Conservation (phyloP, 2,797 vertebrate species). For the Micrastur ruficollis region DNA sequence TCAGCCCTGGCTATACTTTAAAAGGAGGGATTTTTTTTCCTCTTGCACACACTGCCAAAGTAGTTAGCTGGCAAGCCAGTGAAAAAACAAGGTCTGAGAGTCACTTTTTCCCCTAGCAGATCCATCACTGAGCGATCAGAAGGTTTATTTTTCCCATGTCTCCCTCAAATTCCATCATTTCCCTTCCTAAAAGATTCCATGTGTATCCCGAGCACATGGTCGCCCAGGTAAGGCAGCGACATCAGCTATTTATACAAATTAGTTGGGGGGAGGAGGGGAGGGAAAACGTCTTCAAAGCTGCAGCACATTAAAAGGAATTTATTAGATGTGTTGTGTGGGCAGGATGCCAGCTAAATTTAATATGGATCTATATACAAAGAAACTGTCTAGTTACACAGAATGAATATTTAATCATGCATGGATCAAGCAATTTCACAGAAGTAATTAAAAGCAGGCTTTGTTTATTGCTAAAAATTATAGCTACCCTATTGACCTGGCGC, state of each 20-base stretch:
- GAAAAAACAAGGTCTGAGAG: not conserved
- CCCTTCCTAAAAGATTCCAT: constrained; percentile 61
- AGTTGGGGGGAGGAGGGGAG: not conserved
- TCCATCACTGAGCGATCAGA: not conserved
- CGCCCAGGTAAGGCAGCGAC: not conserved
- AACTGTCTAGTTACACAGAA: constrained; percentile 86
- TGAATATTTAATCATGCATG: constrained; percentile 91
- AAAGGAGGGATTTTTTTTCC: constrained; percentile 61
- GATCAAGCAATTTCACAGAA: constrained; percentile 87
- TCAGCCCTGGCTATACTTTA: constrained; percentile 71
- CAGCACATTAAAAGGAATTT: constrained; percentile 74
- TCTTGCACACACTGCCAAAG: constrained; percentile 13
- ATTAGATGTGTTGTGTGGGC: constrained; percentile 82
- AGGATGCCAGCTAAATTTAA: constrained; percentile 80
- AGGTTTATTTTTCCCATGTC: constrained; percentile 75
- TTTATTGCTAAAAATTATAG: constrained; percentile 76
- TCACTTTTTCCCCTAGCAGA: constrained; percentile 22
- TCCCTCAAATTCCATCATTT: constrained; percentile 68
- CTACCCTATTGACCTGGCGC: constrained; percentile 83
- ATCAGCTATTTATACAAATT: not conserved
- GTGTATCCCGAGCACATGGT: constrained; percentile 39
- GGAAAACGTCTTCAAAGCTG: constrained; percentile 65
- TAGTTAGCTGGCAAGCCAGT: not conserved
- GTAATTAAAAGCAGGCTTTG: constrained; percentile 90
- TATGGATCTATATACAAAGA: constrained; percentile 86